Percentiles rank a stretch among this genome's conserved stretches.
phyloP scores from a whole-genome alignment of 2,797 vertebrate species.

The Muscicapa comitata region DNA sequence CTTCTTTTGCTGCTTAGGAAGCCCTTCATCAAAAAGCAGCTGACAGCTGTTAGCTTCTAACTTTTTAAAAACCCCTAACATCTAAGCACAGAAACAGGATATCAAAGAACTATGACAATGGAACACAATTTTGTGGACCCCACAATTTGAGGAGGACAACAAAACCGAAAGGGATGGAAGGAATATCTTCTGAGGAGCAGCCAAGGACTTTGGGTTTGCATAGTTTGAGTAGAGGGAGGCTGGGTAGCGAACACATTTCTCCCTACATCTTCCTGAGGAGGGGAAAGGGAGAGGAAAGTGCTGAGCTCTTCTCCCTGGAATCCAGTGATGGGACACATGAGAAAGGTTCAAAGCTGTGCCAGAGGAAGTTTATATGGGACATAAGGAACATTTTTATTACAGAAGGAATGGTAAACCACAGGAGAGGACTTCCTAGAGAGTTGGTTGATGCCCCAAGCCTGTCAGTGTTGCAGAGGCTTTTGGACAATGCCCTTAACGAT shows the following conservation, averaged over 20 bases:
- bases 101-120: background rate
- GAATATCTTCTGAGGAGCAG: background rate
- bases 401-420: accelerated
- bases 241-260: background rate
- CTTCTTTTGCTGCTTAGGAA: background rate
- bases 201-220: background rate
- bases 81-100: background rate
- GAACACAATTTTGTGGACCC: background rate
- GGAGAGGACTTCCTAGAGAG: background rate
- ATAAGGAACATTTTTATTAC: background rate
- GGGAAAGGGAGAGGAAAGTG: background rate
- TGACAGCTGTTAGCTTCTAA: background rate
- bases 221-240: background rate
- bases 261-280: background rate
- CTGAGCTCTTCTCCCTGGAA: background rate
- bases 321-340: accelerated
- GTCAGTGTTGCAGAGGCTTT: background rate
- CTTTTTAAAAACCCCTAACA: accelerated
- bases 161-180: background rate
- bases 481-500: background rate
- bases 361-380: background rate
- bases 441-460: accelerated
- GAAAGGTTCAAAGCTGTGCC: background rate
- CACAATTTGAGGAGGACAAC: background rate
- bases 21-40: background rate